Evolutionary conservation across 2,888 invertebrate genomes (phyloP), one percentile per base, ranked within the genome.

Genomic region (Glomeris marginata): DNA sequence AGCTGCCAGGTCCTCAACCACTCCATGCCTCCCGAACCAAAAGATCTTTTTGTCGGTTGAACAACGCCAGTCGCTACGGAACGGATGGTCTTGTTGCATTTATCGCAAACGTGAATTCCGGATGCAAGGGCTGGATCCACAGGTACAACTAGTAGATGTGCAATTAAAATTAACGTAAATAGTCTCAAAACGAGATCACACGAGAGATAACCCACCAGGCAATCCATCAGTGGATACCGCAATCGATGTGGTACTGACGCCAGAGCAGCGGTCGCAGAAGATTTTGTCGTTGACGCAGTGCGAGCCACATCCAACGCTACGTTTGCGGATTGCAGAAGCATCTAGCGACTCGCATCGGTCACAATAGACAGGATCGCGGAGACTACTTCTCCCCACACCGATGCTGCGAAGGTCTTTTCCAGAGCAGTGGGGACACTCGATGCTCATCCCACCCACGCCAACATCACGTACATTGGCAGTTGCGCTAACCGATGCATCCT

Each of bases 81-180:
- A 52, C 72, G 73, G 11, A 74, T 74, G 37, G 71, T 71, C 57
- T 72, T 73, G 59, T 74, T 74, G 60, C 76, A 77, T 54, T 75
- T 75, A 61, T 77, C 76, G 66, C 76, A 77, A 41, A 73, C 69
- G 33, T 52, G 51, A 33, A 60, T 28, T 28, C 28, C 28, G 8
- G 28, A 5, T 28, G 28, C 28, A 28, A 28, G 28, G 8, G 28
- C 3, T 3, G 28, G 4, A 28, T 28, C 28, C 28, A 3, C 28
- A 28, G 28, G 28, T 28, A 28, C 3, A 28, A 28, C 28, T 28
- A 28, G 8, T 28, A 28, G 8, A 28, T n/a, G n/a, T n/a, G n/a
- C n/a, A n/a, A n/a, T n/a, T 28, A 28, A 28, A 28, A 28, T 28
- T 3, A 28, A 28, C 28, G 8, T 28, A n/a, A n/a, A n/a, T n/a